These are phyloP conservation scores for Pyrrhosoma nymphula DNA, from an alignment of 2,888 invertebrate species.

Conservation along the genomic window DNA sequence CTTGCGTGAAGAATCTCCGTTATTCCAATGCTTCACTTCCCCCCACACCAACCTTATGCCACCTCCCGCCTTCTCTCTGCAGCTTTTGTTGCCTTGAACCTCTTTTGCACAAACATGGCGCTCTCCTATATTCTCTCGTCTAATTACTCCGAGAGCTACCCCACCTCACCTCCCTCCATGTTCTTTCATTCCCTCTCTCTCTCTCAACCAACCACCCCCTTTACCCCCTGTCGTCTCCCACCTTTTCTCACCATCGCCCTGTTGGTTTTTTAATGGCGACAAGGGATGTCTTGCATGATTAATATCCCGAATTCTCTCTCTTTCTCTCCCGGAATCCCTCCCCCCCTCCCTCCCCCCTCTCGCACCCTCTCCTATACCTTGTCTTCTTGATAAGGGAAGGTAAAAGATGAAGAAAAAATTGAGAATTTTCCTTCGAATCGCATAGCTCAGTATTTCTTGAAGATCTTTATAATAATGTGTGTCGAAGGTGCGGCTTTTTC, in stretches of 20 bases:
- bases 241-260: not conserved
- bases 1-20: conserved; percentile 47
- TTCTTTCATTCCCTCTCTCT: too few species aligned
- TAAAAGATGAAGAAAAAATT: not conserved
- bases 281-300: conserved; percentile 54
- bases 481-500: not conserved
- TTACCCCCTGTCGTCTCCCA: not conserved
- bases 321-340: not conserved
- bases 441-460: not conserved
- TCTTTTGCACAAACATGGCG: conserved; percentile 61
- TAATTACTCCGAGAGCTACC: conserved; percentile 48
- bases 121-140: conserved; percentile 51
- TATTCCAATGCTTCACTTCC: conserved; percentile 26
- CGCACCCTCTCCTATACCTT: not conserved
- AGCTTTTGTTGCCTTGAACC: conserved; percentile 49
- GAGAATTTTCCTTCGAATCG: not conserved
- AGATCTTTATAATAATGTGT: not conserved
- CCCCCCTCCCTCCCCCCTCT: too few species aligned
- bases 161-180: not conserved
- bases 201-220: not conserved
- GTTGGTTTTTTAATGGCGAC: conserved; percentile 61
- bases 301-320: conserved; percentile 35
- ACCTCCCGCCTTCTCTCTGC: not conserved
- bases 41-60: too few species aligned
- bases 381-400: not conserved